Evolutionary conservation across 2,888 invertebrate species (phyloP).

Genomic region (Drosophila hamatofila): DNA sequence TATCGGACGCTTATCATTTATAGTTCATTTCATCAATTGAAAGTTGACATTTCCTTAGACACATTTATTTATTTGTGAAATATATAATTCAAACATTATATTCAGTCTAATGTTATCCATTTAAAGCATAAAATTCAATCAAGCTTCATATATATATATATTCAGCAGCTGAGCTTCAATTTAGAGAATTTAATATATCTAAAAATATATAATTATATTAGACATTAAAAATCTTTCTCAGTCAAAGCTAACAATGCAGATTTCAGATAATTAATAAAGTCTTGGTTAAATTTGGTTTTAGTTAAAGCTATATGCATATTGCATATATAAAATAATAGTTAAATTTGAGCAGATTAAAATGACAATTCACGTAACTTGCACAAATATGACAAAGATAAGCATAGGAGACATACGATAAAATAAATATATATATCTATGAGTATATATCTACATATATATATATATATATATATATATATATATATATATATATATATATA

Average conservation of each 20-base stretch:
- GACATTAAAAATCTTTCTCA: background rate
- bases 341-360: background rate
- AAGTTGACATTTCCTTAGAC: background rate
- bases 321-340: background rate
- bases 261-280: too few relatives aligned
- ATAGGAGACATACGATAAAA: background rate
- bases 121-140: background rate
- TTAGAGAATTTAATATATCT: too few relatives aligned
- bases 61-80: background rate
- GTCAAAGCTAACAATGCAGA: background rate
- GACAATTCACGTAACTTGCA: background rate
- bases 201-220: too few relatives aligned
- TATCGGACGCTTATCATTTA: background rate
- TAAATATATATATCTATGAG: background rate
- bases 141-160: too few relatives aligned
- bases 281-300: background rate
- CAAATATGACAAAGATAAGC: constrained; percentile 7
- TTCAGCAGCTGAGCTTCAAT: too few relatives aligned
- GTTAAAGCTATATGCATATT: background rate
- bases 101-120: background rate
- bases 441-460: background rate
- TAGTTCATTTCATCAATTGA: too few relatives aligned
- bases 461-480: background rate
- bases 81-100: background rate
- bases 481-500: background rate